Evolutionary conservation across 2,888 invertebrate genomes (phyloP), one percentile per base, ranked within the genome.

Genomic region (Parnassius smintheus): DNA sequence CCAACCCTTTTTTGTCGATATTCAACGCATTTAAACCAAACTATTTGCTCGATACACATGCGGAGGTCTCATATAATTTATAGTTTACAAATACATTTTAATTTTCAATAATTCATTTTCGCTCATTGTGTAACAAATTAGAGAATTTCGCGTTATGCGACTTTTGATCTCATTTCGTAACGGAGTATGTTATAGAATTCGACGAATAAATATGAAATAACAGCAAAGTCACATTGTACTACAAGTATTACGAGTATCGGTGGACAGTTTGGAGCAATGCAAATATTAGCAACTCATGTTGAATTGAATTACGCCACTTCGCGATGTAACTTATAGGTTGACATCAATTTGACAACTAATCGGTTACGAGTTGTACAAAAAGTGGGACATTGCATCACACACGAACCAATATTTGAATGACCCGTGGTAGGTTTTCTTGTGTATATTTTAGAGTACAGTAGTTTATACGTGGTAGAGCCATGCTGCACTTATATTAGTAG

Each of bases 201-300:
- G 56, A 56, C 53, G 49, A 11, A 48, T 56, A 13, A 25, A 53
- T 53, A 56, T 53, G 35, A 53, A 48, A 60, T 60, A 56, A 56
- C 53, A 25, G 59, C 52, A 48, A 22, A 56, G 64, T 59, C 64
- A 64, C 56, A 48, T 13, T 48, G 22, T 49, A 60, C 48, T 48
- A 53, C 35, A 64, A 56, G 44, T 56, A 44, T 22, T 9, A 18
- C 54, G 55, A 41, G 48, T 18, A 22, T 12, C 54, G 48, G 13
- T 18, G 12, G 48, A 12, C 41, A 42, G 50, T 35, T 46, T 42
- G 57, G 10, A 41, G 18, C 41, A 49, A 49, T 49, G 53, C 53
- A 62, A 57, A 62, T 53, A 62, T 53, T 50, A 25, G 50, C 55
- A 52, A 59, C 56, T 59, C 59, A 59, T 59, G 55, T 52, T 59